Conservation (phyloP, 2,113 vertebrate genomes). For the Actenoides lindsayi region DNA sequence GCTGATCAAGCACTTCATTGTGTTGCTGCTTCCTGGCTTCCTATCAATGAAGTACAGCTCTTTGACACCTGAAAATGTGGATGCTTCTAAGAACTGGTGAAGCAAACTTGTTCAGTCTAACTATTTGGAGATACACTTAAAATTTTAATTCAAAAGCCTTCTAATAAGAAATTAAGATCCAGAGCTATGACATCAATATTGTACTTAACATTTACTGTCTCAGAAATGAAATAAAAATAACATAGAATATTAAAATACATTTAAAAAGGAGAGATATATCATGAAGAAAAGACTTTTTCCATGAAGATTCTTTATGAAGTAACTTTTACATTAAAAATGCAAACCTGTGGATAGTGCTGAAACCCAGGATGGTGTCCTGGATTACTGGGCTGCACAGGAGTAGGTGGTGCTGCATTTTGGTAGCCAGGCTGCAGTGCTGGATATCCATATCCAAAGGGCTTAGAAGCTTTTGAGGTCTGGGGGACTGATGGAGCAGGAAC, state of each 20-base stretch:
- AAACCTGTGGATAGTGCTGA: constrained; percentile 82
- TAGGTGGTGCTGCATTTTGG: constrained; percentile 75
- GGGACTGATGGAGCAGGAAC: constrained; percentile 71
- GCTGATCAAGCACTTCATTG: neutral
- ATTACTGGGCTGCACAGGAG: constrained; percentile 70
- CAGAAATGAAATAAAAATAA: neutral
- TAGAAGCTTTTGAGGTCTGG: constrained; percentile 76
- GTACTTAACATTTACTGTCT: neutral
- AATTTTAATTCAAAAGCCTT: neutral
- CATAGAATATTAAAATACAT: neutral
- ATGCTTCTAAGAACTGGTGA: neutral
- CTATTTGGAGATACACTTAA: neutral
- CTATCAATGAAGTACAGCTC: neutral
- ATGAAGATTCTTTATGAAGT: neutral
- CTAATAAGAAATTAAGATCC: neutral
- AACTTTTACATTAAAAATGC: neutral
- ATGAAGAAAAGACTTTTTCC: neutral
- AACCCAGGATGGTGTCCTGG: constrained; percentile 77
- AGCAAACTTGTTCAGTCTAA: neutral
- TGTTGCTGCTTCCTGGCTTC: neutral
- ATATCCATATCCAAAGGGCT: constrained; percentile 89
- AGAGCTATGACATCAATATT: neutral
- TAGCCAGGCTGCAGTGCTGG: constrained; percentile 86
- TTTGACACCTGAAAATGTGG: neutral
- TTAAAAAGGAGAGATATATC: neutral